Evolutionary conservation across 2,797 vertebrate genomes (phyloP).

Genomic region (Tadarida brasiliensis): DNA sequence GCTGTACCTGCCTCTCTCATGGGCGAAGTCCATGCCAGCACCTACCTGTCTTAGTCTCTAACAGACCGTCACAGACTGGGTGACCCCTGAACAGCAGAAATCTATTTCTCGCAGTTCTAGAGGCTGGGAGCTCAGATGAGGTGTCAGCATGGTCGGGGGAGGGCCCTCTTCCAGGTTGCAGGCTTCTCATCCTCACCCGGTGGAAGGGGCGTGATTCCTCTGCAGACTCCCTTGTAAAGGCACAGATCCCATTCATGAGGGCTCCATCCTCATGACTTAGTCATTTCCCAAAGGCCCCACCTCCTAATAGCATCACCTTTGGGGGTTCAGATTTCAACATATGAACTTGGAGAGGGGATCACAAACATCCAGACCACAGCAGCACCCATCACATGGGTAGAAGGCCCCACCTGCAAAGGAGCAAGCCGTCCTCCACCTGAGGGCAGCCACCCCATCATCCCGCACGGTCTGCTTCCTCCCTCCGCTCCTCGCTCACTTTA

Average conservation of each 20-base stretch:
- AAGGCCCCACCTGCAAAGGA: accelerated
- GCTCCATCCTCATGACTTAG: neutral
- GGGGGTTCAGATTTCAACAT: neutral
- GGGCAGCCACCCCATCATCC: neutral
- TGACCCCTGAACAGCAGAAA: neutral
- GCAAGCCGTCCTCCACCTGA: neutral
- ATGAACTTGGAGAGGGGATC: accelerated
- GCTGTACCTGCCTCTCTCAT: accelerated
- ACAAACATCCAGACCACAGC: neutral
- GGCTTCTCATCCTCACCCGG: neutral
- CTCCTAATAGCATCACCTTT: neutral
- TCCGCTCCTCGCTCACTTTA: neutral
- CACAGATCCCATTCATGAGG: too few species aligned
- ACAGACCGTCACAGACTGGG: too few species aligned
- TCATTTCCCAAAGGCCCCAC: neutral
- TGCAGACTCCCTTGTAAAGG: neutral
- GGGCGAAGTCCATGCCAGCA: accelerated
- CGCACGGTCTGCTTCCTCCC: neutral
- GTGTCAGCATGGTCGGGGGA: accelerated
- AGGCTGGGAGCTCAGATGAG: neutral
- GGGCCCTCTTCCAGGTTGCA: neutral
- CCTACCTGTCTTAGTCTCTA: neutral
- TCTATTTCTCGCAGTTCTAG: neutral
- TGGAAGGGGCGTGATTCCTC: neutral
- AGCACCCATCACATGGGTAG: accelerated